These are phyloP conservation scores for Gobiocypris rarus DNA, from an alignment of 2,113 vertebrate species.

Conservation along the genomic window DNA sequence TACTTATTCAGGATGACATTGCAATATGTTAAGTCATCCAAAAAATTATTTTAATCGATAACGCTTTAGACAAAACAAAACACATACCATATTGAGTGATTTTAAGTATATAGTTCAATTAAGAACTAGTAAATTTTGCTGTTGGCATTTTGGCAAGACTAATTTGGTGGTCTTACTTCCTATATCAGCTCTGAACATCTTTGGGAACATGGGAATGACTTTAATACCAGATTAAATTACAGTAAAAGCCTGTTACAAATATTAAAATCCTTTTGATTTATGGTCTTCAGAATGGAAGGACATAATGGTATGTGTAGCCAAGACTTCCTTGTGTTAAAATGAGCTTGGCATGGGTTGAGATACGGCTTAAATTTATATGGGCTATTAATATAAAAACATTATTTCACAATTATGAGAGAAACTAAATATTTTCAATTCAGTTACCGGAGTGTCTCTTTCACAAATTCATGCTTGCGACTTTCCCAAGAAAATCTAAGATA, in stretches of 20 bases:
- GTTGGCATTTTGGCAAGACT: slow-evolving; percentile 4
- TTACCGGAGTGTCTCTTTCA: slow-evolving; percentile 37
- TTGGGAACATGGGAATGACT: slow-evolving; percentile 20
- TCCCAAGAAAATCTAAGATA: slow-evolving; percentile 54
- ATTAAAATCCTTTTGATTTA: slow-evolving; percentile 55
- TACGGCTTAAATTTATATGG: slow-evolving; percentile 38
- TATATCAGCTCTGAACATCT: background rate
- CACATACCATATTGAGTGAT: background rate
- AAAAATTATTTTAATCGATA: slow-evolving; percentile 2
- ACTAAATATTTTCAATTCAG: slow-evolving; percentile 45
- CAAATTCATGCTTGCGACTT: slow-evolving; percentile 48
- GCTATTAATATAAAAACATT: slow-evolving; percentile 54
- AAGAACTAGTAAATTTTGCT: background rate
- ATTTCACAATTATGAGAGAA: slow-evolving; percentile 53
- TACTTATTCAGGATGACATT: background rate
- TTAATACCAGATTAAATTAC: slow-evolving; percentile 56
- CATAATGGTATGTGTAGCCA: slow-evolving; percentile 44
- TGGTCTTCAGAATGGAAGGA: slow-evolving; percentile 40
- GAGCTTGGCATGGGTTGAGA: slow-evolving; percentile 44
- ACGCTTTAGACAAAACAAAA: background rate
- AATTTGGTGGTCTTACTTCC: background rate
- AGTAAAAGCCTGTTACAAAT: slow-evolving; percentile 47
- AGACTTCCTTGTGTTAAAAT: slow-evolving; percentile 45
- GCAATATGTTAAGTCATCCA: background rate
- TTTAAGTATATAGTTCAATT: background rate